Base-by-base conservation (phyloP, 2,888 invertebrate genomes). In the Drosophila anceps region DNA sequence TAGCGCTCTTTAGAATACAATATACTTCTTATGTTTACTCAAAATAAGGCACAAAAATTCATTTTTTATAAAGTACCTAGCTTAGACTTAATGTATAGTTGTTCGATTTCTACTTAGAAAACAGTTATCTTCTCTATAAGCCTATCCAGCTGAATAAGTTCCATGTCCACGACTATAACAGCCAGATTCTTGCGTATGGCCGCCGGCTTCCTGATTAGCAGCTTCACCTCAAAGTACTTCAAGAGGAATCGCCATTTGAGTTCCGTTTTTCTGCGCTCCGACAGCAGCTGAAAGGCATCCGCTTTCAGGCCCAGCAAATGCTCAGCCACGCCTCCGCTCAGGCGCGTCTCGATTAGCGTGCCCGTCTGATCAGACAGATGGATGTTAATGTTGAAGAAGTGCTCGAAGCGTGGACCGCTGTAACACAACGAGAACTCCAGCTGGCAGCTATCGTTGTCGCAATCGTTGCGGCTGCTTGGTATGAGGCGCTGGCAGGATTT, bases 321-420 rank as follows among this genome's bases (percentile, higher is more conserved):
- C 88, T 95, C 95, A 1, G 96, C 94, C 48, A 94, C 92, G 63
- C 93, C 92, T n/a, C 95, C 93, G 29, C 94, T 94, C 12, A 96
- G 92, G 12, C 94, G 93, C 55, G 95, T 92, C 70, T 94, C 95
- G 0, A 92, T 90, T 20, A 96, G 79, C 31, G 95, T 95, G 10
- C 96, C 96, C 0, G 96, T 96, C 73, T 96, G 96, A 91, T 96
- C 96, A 10, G 95, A 94, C 43, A 96, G 93, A 5, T 94, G 94
- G 1, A 96, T 93, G 61, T 94, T 94, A n/a, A 96, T 92, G 81
- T 96, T 95, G 67, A 94, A 94, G 48, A 91, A 92, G 43, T 92
- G 85, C 39, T 90, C 90, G 35, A 69, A 83, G 24, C 76, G 84
- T 8, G 79, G 76, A 0, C 78, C 89, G 10, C 76, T 80, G 29